Percentiles rank a stretch among this genome's conserved stretches.
These are phyloP conservation scores for Athene cunicularia DNA, from an alignment of 2,113 vertebrate species.

Conservation along the genomic window DNA sequence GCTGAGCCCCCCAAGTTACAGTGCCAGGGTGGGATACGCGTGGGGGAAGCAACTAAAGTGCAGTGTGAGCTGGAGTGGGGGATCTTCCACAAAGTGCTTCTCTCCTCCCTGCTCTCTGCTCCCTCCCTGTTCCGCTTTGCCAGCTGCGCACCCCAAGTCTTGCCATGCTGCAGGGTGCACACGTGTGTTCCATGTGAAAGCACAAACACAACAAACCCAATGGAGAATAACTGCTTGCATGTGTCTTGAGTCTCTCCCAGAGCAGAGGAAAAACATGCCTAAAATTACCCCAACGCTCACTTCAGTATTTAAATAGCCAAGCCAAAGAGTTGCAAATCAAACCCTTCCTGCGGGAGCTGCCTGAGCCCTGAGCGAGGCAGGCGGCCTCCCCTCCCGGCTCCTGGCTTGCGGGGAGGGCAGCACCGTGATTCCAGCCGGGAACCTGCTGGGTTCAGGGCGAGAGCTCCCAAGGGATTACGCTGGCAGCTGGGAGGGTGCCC, in stretches of 20 bases:
- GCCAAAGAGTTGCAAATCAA: neutral
- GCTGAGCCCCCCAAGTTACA: neutral
- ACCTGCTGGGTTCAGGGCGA: neutral
- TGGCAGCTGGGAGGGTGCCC: neutral
- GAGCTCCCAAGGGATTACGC: accelerated
- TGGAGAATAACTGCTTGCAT: constrained; percentile 23
- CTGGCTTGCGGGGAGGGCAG: neutral
- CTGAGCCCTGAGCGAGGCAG: neutral
- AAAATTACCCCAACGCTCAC: neutral
- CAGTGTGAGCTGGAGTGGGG: neutral
- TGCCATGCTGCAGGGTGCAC: neutral
- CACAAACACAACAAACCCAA: neutral
- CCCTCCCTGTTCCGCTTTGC: accelerated
- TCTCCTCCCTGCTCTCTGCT: neutral
- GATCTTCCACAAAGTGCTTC: neutral
- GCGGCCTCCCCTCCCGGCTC: neutral
- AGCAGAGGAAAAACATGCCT: constrained; percentile 38
- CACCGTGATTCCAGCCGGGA: neutral
- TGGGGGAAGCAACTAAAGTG: neutral
- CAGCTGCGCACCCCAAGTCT: neutral
- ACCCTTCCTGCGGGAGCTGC: neutral
- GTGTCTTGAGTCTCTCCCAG: neutral
- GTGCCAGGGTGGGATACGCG: neutral
- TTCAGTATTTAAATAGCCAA: constrained; percentile 12
- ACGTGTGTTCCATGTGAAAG: neutral